Percentiles rank a stretch among this genome's conserved stretches.
These are phyloP conservation scores for Ardeotis arabs DNA, from an alignment of 2,113 vertebrate genomes.

Conservation along the genomic window DNA sequence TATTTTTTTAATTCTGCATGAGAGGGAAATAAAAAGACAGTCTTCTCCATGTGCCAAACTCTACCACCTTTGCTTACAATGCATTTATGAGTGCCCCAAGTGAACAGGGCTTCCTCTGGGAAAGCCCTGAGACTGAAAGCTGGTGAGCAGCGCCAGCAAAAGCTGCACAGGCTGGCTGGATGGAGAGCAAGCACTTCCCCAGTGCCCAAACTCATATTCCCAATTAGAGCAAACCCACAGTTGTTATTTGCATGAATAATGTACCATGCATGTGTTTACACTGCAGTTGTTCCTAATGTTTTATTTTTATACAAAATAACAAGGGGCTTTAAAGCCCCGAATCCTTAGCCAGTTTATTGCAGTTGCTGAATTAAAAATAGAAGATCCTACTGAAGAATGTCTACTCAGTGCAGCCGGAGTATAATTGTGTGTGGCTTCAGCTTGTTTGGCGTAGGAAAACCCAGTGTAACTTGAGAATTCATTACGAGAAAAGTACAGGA, in stretches of 20 bases:
- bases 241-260: not conserved
- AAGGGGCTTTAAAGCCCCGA: not conserved
- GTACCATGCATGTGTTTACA: not conserved
- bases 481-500: constrained; percentile 76
- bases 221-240: not conserved
- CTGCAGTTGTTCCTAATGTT: not conserved
- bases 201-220: not conserved
- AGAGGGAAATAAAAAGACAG: not conserved
- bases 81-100: not conserved
- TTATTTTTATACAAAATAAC: constrained; percentile 28
- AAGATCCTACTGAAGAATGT: constrained; percentile 49
- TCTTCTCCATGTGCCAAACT: not conserved
- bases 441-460: constrained; percentile 72
- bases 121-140: not conserved
- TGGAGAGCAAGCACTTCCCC: not conserved
- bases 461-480: constrained; percentile 76
- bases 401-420: not conserved
- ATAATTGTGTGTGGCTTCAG: constrained; percentile 72
- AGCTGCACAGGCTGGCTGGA: not conserved
- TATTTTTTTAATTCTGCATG: not conserved
- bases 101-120: accelerated
- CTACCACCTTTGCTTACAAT: not conserved
- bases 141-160: not conserved
- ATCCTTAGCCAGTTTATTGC: not conserved
- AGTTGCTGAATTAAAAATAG: constrained; percentile 56